Conservation (phyloP, 2,113 vertebrate genomes). For the Laticauda laticaudata region DNA sequence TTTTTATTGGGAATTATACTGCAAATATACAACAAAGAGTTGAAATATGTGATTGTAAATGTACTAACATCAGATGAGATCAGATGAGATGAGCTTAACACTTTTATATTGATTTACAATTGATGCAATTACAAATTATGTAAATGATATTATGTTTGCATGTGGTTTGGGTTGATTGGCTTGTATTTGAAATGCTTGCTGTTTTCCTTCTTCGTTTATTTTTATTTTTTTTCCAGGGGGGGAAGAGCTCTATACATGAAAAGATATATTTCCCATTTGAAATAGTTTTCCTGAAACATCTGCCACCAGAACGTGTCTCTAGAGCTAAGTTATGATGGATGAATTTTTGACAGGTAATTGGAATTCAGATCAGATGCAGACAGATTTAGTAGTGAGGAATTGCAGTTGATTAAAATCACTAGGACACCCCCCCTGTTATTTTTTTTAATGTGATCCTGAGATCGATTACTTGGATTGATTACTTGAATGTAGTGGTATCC, state of each 20-base stretch:
- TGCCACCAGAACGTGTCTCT: conserved; percentile 75
- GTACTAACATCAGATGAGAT: no score
- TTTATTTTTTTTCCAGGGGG: conserved; percentile 12
- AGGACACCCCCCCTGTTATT: conserved; percentile 49
- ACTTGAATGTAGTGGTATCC: conserved; percentile 53
- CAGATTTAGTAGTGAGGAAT: conserved; percentile 74
- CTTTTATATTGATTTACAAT: conserved; percentile 37
- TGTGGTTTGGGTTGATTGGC: conserved; percentile 21
- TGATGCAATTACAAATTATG: conserved; percentile 48
- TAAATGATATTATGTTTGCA: conserved; percentile 36
- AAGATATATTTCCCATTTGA: conserved; percentile 59
- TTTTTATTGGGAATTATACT: no score
- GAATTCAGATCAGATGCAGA: conserved; percentile 79
- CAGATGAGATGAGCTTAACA: conserved; percentile 29
- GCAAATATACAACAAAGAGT: no score
- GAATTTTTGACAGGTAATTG: conserved; percentile 80
- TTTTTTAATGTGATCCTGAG: conserved; percentile 66
- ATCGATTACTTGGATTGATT: conserved; percentile 77
- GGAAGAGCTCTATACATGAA: conserved; percentile 48
- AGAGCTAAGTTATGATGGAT: conserved; percentile 73
- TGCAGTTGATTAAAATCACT: conserved; percentile 77
- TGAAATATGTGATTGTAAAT: no score
- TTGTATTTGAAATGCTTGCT: conserved; percentile 54
- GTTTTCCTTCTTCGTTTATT: conserved; percentile 50
- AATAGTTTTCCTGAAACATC: conserved; percentile 70